Evolutionary conservation across 2,113 vertebrate species (phyloP), one percentile per base, ranked within the genome.

Genomic region (Colaptes auratus): DNA sequence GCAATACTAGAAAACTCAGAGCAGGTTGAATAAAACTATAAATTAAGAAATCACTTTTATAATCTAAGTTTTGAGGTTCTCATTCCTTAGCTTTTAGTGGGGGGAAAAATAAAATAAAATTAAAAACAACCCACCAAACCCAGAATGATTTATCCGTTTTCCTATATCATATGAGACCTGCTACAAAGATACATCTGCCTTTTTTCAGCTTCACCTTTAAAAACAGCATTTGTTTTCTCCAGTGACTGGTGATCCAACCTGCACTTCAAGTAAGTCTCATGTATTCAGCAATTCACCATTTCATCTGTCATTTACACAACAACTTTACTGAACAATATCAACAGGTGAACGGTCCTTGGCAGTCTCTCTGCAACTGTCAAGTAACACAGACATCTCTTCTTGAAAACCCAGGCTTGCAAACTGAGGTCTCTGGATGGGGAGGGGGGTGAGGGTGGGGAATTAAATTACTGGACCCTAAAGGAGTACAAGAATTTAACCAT

Each of bases 161-260:
- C 16, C 46, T 19, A 0, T 14, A 82, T 42, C 39, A 50, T 6
- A 35, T 23, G 23, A 91, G 19, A 67, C 64, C 19, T 28, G 15
- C 31, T 65, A 46, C 6, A 39, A 33, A 73, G 23, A n/a, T 7
- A 74, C 28, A 82, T 55, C 42, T 28, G 14, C 17, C n/a, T 31
- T 42, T 71, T 70, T 53, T 20, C 0, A 3, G 3, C 28, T 80
- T 74, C 52, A 74, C 8, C 31, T 82, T 80, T 15, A 85, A 80
- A 39, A 0, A 42, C 0, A 65, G 7, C 1, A 2, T 0, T 3
- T 78, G 82, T 85, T 33, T 63, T 13, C 71, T 55, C 35, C 16
- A 44, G 21, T n/a, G 56, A 50, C 15, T 19, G 12, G 21, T 21
- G 25, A 82, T 30, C 19, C 31, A 81, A 84, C 10, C 71, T 27